A percentile compares a stretch with the other conserved stretches of the same genome.
These are phyloP conservation scores for Notolepis coatsorum DNA, from an alignment of 2,797 vertebrate genomes.

Conservation along the genomic window DNA sequence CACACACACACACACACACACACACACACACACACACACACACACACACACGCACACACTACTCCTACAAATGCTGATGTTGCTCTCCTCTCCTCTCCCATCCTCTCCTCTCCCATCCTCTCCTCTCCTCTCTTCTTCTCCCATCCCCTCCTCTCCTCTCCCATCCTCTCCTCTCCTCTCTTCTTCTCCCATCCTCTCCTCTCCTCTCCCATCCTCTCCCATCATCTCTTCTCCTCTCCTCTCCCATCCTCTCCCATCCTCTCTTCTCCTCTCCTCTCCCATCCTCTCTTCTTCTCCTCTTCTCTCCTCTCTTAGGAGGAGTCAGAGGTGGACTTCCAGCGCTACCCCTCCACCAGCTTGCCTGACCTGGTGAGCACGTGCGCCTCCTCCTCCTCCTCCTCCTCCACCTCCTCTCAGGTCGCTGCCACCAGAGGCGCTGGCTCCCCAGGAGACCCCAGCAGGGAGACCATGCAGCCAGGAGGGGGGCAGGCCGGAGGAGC, in stretches of 20 bases:
- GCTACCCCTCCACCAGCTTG: constrained; percentile 91
- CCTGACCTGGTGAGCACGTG: constrained; percentile 92
- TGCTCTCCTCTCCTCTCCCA: no score
- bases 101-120: background rate
- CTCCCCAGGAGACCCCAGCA: constrained; percentile 48
- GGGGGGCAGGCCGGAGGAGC: constrained; percentile 76
- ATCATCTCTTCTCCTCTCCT: no score
- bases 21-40: constrained; percentile 4
- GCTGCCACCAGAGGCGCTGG: background rate
- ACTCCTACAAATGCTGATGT: no score
- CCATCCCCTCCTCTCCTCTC: background rate
- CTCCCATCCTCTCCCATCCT: no score
- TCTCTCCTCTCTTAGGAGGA: constrained; percentile 78
- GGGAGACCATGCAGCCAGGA: constrained; percentile 80
- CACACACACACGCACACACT: background rate
- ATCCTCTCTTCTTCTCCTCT: background rate
- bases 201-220: constrained; percentile 11
- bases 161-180: background rate
- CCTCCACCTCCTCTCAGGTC: constrained; percentile 10
- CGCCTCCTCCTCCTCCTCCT: constrained; percentile 75
- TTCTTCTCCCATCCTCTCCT: background rate
- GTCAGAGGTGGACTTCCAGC: constrained; percentile 88
- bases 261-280: background rate
- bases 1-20: background rate
- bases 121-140: background rate